Evolutionary conservation across 2,888 invertebrate genomes (phyloP), one percentile per base, ranked within the genome.

Genomic region (Slavum lentiscoides): DNA sequence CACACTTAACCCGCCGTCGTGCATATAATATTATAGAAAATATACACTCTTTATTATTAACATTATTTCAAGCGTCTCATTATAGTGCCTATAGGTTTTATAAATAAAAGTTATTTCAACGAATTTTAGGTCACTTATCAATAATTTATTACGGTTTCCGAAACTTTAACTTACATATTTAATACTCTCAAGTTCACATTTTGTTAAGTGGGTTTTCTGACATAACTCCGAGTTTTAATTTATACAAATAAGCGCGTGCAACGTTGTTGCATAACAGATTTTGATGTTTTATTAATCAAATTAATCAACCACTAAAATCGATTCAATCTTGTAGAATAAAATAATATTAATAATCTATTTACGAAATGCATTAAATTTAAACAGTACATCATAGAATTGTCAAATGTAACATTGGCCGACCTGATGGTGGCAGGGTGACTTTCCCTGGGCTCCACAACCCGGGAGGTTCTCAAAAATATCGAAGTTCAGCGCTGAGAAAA

Each of bases 1-100:
- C 49, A 13, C 3, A 15, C 49, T 19, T 30, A 68, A 30, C 30
- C 2, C 23, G 43, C 43, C 9, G 17, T 5, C 53, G 53, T 23
- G 49, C 67, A 49, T n/a, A 43, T 39, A n/a, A 13, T 17, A 11
- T 49, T 49, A 49, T 49, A 11, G 3, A 13, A 49, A 67, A 49
- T 49, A 67, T 67, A 21, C 43, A n/a, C 1, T 67, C 15, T 21
- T 67, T 67, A 67, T 49, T 49, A 49, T 67, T 67, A 66, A 15
- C 61, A 61, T 30, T 23, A 61, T 23, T 61, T 61, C 61, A 61
- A 23, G 13, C 23, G 61, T 13, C 15, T 23, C 61, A 30, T 61
- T 61, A 61, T 61, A 61, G 61, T 7, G n/a, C n/a, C n/a, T 59
- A 59, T 21, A 59, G 59, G 1, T 59, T 4, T 4, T 23, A 23